Evolutionary conservation across 2,113 vertebrate species (phyloP).

Genomic region (Tachysurus fulvidraco): DNA sequence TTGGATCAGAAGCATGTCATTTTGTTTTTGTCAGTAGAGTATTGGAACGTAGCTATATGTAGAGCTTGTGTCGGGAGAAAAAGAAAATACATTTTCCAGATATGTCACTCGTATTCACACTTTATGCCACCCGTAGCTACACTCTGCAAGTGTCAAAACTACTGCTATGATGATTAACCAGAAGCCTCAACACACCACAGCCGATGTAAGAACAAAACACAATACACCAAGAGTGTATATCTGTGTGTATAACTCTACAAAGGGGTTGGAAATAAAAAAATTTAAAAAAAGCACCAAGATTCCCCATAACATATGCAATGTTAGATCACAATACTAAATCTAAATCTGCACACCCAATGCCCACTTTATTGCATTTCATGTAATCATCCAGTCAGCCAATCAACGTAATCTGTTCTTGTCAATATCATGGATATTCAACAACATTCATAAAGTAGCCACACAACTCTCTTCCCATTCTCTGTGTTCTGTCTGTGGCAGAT

Average conservation of each 20-base stretch:
- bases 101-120: not conserved
- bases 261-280: no score
- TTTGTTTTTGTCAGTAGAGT: not conserved
- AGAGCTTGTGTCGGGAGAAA: not conserved
- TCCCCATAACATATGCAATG: not conserved
- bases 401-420: not conserved
- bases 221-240: not conserved
- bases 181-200: not conserved
- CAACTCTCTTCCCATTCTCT: not conserved
- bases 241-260: not conserved
- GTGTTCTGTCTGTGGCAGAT: slow-evolving; percentile 71
- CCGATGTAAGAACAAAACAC: not conserved
- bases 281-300: not conserved
- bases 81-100: not conserved
- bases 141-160: not conserved
- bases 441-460: not conserved
- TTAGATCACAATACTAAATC: not conserved
- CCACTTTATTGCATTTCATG: not conserved
- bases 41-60: not conserved
- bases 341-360: not conserved
- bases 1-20: not conserved
- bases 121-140: not conserved
- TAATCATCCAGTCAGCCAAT: not conserved
- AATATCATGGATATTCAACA: no score
- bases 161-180: not conserved